A percentile compares a stretch with the other conserved stretches of the same genome.
Conservation (phyloP, 2,113 vertebrate species). For the Ochotona curzoniae region DNA sequence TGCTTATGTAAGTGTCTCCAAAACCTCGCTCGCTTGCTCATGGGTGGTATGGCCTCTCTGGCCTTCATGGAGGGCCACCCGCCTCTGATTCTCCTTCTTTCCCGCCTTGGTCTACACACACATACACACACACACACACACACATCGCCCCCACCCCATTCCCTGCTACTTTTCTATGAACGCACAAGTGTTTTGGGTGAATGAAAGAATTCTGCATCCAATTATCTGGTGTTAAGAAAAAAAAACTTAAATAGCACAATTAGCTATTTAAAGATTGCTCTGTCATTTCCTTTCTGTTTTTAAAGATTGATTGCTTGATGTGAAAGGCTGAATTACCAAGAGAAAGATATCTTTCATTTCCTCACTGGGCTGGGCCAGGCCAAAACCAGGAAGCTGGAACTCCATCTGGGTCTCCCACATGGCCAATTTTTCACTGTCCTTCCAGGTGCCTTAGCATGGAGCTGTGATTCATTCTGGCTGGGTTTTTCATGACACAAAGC, state of each 20-base stretch:
- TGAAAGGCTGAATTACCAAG: no score
- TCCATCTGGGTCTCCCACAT: no score
- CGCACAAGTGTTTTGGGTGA: background rate
- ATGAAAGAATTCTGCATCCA: background rate
- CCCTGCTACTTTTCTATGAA: background rate
- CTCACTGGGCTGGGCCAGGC: no score
- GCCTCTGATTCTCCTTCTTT: background rate
- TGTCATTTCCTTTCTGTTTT: no score
- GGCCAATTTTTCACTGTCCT: no score
- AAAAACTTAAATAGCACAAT: background rate
- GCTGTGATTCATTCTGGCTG: background rate
- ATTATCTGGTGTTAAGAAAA: conserved; percentile 12
- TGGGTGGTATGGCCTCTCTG: background rate
- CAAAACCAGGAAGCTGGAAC: no score
- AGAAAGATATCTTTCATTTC: no score
- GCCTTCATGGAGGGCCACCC: background rate
- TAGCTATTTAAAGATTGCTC: no score
- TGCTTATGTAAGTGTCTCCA: conserved; percentile 91
- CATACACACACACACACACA: no score
- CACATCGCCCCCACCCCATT: background rate
- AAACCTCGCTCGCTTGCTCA: background rate
- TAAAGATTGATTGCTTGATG: no score
- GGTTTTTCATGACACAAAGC: background rate
- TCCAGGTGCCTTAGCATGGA: no score
- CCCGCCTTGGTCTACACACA: background rate